phyloP scores from a whole-genome alignment of 2,113 vertebrate species.

The Burhinus bistriatus region DNA sequence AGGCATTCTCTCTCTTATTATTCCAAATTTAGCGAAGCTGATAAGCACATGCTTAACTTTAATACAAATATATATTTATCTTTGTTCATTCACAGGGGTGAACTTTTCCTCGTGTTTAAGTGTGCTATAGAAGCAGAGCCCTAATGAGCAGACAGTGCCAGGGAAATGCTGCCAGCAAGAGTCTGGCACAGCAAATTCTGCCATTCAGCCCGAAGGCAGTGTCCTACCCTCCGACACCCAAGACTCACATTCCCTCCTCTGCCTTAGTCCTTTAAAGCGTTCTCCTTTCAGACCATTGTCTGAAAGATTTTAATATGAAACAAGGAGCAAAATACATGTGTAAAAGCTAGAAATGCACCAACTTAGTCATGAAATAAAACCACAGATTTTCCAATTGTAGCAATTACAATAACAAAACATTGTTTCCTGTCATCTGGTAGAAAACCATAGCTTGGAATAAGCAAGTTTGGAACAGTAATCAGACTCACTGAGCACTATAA shows the following conservation, averaged over 20 bases:
- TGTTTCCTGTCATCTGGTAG: not conserved
- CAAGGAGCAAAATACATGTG: not conserved
- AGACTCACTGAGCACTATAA: not conserved
- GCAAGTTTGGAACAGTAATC: not conserved
- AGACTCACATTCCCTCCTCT: not conserved
- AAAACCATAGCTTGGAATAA: not conserved
- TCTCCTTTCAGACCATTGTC: not conserved
- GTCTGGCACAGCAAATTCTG: not conserved
- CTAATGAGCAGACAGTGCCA: slow-evolving; percentile 57
- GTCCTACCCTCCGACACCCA: not conserved
- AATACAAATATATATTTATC: not conserved
- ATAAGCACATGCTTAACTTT: not conserved
- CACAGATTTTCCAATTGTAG: not conserved
- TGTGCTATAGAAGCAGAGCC: slow-evolving; percentile 26
- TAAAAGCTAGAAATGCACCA: not conserved
- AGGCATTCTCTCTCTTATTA: not conserved
- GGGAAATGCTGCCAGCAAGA: slow-evolving; percentile 37
- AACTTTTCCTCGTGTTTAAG: not conserved
- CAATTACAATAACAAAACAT: not conserved
- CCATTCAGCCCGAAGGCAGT: not conserved
- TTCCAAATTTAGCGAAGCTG: not conserved
- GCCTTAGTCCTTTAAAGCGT: not conserved
- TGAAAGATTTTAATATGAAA: not conserved
- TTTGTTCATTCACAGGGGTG: not conserved
- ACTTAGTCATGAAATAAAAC: not conserved